Base-by-base conservation (phyloP, 2,888 invertebrate genomes). In the Chouioia cunea region DNA sequence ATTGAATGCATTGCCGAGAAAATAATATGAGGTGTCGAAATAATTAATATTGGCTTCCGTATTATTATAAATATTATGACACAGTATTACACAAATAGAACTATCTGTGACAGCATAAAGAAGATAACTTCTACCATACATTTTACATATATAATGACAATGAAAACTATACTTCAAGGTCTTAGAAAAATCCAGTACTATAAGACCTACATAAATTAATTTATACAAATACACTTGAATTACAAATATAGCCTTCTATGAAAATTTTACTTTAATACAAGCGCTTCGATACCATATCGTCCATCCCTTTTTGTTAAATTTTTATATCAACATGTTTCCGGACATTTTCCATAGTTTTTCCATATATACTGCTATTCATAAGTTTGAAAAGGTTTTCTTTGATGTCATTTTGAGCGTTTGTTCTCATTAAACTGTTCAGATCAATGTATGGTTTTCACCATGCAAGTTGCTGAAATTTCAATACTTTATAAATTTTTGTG, bases 261-360 rank as follows among this genome's bases (percentile, higher is more conserved):
- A 6, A 27, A 27, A 27, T 27, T 27, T 27, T 4, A 72, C 1
- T 66, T 72, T 27, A 80, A 53, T 63, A 80, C 75, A 47, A 79
- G 73, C 10, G 81, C 79, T 16, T 81, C 78, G 16, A 84, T 6
- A 27, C 79, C 80, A 58, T 73, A 73, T 14, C 75, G 47, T 2
- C 76, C 77, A 23, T 78, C 73, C 78, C 79, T 80, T 47, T 76
- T 53, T 4, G 75, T 76, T 6, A 77, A 4, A 80, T 59, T 73
- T 77, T 79, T 0, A 88, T 76, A 75, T 83, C 79, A 20, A 79
- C 76, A 72, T 79, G 76, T 47, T 85, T 86, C 46, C 81, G 73
- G 8, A 84, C 80, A 77, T 86, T 86, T 76, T 86, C 85, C 81
- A 86, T 86, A 1, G 83, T 83, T 77, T 86, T 86, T 15, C 79